Conservation (phyloP, 1,140 invertebrate genomes). For the Bombus confusus region DNA sequence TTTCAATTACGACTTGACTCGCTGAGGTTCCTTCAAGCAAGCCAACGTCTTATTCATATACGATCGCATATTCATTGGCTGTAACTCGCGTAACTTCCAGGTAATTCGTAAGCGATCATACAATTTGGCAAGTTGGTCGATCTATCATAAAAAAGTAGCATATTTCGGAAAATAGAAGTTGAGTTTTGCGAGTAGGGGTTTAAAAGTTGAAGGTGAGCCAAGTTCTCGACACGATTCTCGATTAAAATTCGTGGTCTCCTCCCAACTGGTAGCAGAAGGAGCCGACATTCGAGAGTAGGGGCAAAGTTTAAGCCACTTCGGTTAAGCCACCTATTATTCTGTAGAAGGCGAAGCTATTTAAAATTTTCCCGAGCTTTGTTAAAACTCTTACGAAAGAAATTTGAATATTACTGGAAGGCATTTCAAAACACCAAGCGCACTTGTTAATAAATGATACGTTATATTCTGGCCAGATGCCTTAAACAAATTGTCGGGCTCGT, state of each 20-base stretch:
- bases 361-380: conserved; percentile 42
- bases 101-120: neutral
- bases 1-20: neutral
- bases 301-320: conserved; percentile 47
- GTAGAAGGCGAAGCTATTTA: conserved; percentile 19
- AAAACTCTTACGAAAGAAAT: conserved; percentile 55
- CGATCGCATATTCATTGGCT: neutral
- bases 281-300: conserved; percentile 16
- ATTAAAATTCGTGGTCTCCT: conserved; percentile 62
- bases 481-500: no score
- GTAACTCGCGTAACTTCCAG: no score
- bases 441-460: neutral
- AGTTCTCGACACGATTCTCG: conserved; percentile 38
- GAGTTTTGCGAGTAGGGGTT: neutral
- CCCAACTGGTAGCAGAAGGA: conserved; percentile 11
- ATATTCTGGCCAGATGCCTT: neutral
- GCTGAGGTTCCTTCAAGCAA: neutral
- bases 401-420: conserved; percentile 49
- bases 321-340: conserved; percentile 64
- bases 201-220: conserved; percentile 12
- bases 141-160: conserved; percentile 17
- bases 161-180: neutral
- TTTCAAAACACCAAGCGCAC: neutral
- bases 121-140: neutral
- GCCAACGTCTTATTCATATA: neutral